Evolutionary conservation across 2,888 invertebrate genomes (phyloP), one percentile per base, ranked within the genome.

Genomic region (Drosophila algonquin): DNA sequence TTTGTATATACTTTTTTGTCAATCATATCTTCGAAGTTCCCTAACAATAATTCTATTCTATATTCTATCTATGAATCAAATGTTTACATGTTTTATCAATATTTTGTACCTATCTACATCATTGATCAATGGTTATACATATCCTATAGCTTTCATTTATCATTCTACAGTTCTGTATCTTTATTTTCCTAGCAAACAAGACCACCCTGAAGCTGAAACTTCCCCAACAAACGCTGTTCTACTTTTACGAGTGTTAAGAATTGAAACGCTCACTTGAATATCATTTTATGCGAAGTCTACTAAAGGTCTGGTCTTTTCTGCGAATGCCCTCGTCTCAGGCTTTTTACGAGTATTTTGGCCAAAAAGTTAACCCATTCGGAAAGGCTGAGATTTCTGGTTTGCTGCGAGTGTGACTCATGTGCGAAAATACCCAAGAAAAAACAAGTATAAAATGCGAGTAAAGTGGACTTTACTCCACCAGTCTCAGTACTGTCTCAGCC

Each of bases 331-430:
- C 18, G 18, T 1, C 10, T 16, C 16, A 6, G 32, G n/a, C 16
- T 35, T 35, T 18, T 40, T n/a, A 40, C n/a, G n/a, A n/a, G 51
- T 44, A 12, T 51, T 56, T 50, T 56, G 44, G 35, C 12, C 47
- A 56, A 45, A 68, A 35, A 68, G 24, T 56, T 44, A 67, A 68
- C 56, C 32, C 32, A n/a, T 50, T 56, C 18, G 57, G 32, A 67
- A 56, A 68, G 48, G 18, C 32, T 45, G 56, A 45, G 55, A 65
- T 65, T 47, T 67, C 21, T 50, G 32, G 40, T 40, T 67, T 53
- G 21, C n/a, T 24, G 27, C 21, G 32, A 24, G 21, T 30, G 48
- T 67, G 65, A 68, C 50, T 67, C 65, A 67, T 44, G 27, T 68
- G 65, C 56, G 48, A 65, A 65, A 48, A 63, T 32, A 32, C 32